Percentiles rank a stretch among this genome's conserved stretches.
phyloP scores from a whole-genome alignment of 2,113 vertebrate species.

The Alces alces region DNA sequence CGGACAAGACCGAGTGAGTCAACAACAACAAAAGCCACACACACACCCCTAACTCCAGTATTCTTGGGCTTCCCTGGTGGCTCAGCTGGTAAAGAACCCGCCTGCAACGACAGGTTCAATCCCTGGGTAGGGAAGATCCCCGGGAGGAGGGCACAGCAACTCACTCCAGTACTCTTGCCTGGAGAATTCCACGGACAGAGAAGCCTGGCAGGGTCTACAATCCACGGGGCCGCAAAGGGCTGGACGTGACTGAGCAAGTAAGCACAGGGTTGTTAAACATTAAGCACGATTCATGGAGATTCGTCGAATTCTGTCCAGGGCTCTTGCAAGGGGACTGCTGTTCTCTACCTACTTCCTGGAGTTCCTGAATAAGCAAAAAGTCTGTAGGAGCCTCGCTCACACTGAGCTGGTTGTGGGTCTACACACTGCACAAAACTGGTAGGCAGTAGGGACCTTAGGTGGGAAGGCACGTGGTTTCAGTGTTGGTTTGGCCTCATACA shows the following conservation, averaged over 20 bases:
- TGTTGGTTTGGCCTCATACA: not conserved
- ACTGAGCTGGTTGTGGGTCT: not conserved
- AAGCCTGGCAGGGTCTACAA: not conserved
- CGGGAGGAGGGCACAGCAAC: not conserved
- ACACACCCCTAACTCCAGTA: not conserved
- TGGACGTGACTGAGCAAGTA: not conserved
- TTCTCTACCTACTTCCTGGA: not conserved
- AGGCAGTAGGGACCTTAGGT: not conserved
- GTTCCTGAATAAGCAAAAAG: not conserved
- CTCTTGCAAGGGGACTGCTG: not conserved
- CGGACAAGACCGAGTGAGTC: fast-evolving
- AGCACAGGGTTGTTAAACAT: not conserved
- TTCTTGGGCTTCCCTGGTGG: not conserved
- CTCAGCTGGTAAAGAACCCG: not conserved
- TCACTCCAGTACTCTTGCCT: not conserved
- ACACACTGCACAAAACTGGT: not conserved
- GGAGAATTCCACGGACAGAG: not conserved
- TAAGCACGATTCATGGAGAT: not conserved
- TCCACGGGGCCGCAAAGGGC: not conserved
- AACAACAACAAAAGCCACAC: not conserved
- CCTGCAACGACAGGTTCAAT: not conserved
- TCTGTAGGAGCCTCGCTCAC: not conserved
- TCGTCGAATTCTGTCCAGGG: not conserved
- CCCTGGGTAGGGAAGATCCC: not conserved
- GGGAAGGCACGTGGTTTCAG: not conserved